These are phyloP conservation scores for Pseudomugil tenellus DNA, from an alignment of 2,797 vertebrate species.

Conservation along the genomic window DNA sequence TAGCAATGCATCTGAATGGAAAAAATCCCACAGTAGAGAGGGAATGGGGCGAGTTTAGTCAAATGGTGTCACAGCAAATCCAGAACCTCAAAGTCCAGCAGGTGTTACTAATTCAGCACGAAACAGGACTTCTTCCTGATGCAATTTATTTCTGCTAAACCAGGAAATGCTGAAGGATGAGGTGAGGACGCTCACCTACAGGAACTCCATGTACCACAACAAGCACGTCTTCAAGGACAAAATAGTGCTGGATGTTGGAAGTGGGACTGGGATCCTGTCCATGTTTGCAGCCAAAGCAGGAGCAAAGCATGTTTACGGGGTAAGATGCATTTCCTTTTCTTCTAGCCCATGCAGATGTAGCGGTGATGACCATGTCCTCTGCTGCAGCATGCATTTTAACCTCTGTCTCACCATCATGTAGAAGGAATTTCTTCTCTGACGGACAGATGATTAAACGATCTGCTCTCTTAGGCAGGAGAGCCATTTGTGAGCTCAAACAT, in stretches of 20 bases:
- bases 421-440: conserved; percentile 15
- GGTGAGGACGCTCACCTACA: conserved; percentile 95
- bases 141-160: neutral
- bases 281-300: conserved; percentile 99
- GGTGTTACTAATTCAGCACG: too few species aligned
- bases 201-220: conserved; percentile 99
- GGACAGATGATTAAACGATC: conserved; percentile 36
- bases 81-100: too few species aligned
- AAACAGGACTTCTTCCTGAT: too few species aligned
- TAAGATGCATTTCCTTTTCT: conserved; percentile 76
- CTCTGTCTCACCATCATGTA: neutral
- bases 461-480: conserved; percentile 16
- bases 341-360: too few species aligned
- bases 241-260: conserved; percentile 95
- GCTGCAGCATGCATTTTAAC: conserved; percentile 9
- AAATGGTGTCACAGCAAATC: too few species aligned
- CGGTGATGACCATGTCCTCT: too few species aligned
- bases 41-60: too few species aligned
- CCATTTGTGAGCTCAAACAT: conserved; percentile 30
- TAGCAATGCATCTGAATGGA: too few species aligned
- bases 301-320: conserved; percentile 97
- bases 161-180: conserved; percentile 99
- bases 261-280: conserved; percentile 96
- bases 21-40: too few species aligned
- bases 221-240: conserved; percentile 99